Evolutionary conservation across 1,140 invertebrate species (phyloP), one percentile per base, ranked within the genome.

Genomic region (Meteorus sp.): DNA sequence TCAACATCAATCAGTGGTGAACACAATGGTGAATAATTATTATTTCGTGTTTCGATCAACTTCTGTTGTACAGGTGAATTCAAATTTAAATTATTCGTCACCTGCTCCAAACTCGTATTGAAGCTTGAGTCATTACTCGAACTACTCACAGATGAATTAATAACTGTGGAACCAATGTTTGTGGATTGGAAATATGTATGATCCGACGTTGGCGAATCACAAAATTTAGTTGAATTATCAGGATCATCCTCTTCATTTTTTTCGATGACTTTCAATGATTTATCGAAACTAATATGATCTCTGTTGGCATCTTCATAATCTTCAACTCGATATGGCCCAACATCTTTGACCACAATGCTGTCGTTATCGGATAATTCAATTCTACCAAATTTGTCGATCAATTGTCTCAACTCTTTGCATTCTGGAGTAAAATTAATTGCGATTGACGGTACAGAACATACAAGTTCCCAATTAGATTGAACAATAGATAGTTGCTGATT

Each of bases 281-380:
- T 83, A 33, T 84, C 77, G 5, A 84, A 77, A 23, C 79, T 80
- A 29, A 83, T 77, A 37, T 78, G 72, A 60, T 83, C 82, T 41
- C 74, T 72, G 3, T 78, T 70, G 0, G 75, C 70, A 17, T 80
- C 77, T 35, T 73, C 74, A 41, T 81, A 81, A 23, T 80, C 77
- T 13, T 73, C 73, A n/a, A 76, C 71, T 55, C 73, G 76, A 44
- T 76, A 78, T 0, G 76, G 76, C 19, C 78, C 78, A 3, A 67
- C 63, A 51, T 78, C 64, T 29, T 74, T 77, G 0, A 79, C 65
- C 0, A 67, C 68, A 13, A 76, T 81, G 52, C 76, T 71, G 64
- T 82, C 83, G 8, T 73, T 77, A 13, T 80, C 80, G 17, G 74
- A 74, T 35, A 82, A 61, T 45, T 82, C 74, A 22, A 84, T 71